phyloP scores from a whole-genome alignment of 2,113 vertebrate species.

The Brienomyrus brachyistius region DNA sequence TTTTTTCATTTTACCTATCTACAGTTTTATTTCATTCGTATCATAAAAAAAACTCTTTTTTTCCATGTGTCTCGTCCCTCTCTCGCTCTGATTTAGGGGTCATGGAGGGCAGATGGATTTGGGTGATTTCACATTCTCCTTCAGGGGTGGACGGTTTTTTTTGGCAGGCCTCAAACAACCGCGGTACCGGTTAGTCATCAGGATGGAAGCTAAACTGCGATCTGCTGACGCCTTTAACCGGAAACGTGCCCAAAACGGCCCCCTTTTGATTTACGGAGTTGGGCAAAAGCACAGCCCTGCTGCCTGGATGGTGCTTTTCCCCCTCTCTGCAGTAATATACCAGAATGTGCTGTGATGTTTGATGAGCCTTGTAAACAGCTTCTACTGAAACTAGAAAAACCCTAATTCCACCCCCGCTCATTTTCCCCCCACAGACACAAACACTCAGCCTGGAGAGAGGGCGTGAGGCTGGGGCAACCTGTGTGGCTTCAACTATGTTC shows the following conservation, averaged over 20 bases:
- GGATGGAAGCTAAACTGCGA: not conserved
- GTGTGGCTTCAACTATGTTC: not conserved
- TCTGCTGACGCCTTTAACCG: not conserved
- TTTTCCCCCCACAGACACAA: constrained; percentile 5
- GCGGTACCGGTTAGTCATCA: constrained; percentile 52
- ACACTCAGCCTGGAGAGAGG: not conserved
- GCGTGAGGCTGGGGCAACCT: not conserved
- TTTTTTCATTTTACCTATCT: not conserved
- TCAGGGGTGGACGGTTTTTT: constrained; percentile 46
- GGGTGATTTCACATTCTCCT: constrained; percentile 20
- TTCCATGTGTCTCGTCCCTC: not conserved
- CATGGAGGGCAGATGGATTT: not conserved
- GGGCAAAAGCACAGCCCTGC: not conserved
- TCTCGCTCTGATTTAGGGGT: not conserved
- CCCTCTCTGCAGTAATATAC: not conserved
- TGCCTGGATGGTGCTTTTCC: not conserved
- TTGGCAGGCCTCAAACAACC: constrained; percentile 44
- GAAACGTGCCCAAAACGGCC: not conserved
- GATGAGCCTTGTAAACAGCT: constrained; percentile 8
- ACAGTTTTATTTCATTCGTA: not conserved
- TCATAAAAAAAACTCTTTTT: not conserved
- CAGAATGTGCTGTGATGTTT: not conserved
- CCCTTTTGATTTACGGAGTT: not conserved
- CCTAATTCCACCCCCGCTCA: not conserved
- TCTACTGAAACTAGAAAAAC: not conserved